phyloP scores from a whole-genome alignment of 2,113 vertebrate genomes.

The Silurus asotus region DNA sequence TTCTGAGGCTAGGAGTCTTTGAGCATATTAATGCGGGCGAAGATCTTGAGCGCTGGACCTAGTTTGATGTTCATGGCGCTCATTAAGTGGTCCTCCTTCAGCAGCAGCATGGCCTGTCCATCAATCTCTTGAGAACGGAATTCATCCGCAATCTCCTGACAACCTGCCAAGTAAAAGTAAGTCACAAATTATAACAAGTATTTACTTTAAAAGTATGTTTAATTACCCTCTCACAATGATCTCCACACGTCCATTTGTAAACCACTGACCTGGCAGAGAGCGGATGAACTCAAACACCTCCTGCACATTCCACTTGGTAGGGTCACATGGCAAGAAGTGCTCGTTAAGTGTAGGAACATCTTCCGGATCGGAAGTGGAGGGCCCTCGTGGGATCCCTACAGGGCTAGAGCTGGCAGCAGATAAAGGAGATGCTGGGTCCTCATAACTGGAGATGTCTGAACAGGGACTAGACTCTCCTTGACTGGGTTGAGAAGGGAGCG shows the following conservation, averaged over 20 bases:
- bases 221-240: neutral
- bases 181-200: neutral
- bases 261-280: conserved; percentile 85
- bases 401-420: conserved; percentile 90
- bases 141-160: conserved; percentile 95
- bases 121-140: conserved; percentile 96
- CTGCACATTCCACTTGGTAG: conserved; percentile 95
- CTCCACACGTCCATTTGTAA: neutral
- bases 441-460: conserved; percentile 95
- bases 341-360: conserved; percentile 79
- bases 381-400: conserved; percentile 76
- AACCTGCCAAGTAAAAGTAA: conserved; percentile 72
- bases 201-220: neutral
- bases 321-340: conserved; percentile 86
- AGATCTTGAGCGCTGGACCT: conserved; percentile 95
- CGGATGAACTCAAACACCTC: conserved; percentile 94
- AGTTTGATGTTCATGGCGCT: conserved; percentile 98
- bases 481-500: conserved; percentile 74
- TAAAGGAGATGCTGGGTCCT: conserved; percentile 88
- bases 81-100: conserved; percentile 98
- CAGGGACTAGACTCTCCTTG: conserved; percentile 94
- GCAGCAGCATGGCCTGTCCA: conserved; percentile 89
- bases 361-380: conserved; percentile 76
- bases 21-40: conserved; percentile 93
- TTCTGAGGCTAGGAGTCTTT: conserved; percentile 89